Evolutionary conservation across 2,888 invertebrate species (phyloP).

Genomic region (Andrena dorsata): DNA sequence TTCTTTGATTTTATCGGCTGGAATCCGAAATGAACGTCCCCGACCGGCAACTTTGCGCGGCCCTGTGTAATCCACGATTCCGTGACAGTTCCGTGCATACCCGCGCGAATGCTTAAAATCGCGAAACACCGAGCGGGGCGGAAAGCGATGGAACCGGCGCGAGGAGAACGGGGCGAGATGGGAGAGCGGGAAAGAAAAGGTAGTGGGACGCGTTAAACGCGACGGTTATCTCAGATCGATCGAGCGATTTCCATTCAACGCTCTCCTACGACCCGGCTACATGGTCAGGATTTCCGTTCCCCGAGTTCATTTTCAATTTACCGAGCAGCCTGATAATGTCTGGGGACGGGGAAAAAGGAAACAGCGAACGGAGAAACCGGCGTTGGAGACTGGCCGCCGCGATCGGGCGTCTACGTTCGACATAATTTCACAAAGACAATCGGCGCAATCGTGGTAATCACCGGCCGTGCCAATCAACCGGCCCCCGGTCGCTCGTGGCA

Average conservation of each 20-base stretch:
- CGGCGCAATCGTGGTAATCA: conserved; percentile 50
- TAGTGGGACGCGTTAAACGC: conserved; percentile 59
- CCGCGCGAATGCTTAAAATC: conserved; percentile 1
- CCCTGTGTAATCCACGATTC: conserved; percentile 19
- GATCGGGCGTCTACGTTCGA: conserved; percentile 30
- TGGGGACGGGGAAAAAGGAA: neutral
- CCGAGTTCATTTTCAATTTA: conserved; percentile 75
- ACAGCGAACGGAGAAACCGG: neutral
- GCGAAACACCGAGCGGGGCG: neutral
- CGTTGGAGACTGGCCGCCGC: conserved; percentile 9
- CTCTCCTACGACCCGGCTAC: conserved; percentile 43
- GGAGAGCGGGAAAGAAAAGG: neutral
- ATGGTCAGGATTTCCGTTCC: conserved; percentile 73
- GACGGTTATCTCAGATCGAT: conserved; percentile 77
- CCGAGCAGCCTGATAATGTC: conserved; percentile 55
- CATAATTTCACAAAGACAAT: conserved; percentile 56
- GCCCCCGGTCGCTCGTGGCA: conserved; percentile 3
- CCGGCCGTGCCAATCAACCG: conserved; percentile 48
- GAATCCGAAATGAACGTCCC: conserved; percentile 27
- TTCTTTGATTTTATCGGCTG: conserved; percentile 43
- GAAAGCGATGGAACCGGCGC: neutral
- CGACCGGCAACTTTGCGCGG: conserved; percentile 17
- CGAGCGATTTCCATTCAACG: conserved; percentile 75
- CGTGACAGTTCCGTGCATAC: conserved; percentile 31
- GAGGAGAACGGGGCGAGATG: neutral